These are phyloP conservation scores for Parascotia fuliginaria DNA, from an alignment of 2,888 invertebrate species.

Conservation along the genomic window DNA sequence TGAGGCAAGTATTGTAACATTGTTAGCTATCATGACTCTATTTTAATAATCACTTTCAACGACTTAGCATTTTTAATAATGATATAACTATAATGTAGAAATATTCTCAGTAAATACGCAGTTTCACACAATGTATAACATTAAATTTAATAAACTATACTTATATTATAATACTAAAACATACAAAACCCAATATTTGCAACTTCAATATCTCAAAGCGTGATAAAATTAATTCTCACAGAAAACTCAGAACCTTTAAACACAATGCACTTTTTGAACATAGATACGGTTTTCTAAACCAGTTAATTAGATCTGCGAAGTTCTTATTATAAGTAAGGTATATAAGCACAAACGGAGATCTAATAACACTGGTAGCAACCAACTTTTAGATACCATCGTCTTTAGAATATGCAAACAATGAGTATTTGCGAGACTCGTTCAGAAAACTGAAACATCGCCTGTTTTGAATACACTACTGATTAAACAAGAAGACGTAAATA, in stretches of 20 bases:
- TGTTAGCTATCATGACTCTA: too few relatives aligned
- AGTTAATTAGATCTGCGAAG: constrained; percentile 32
- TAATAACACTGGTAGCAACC: constrained; percentile 34
- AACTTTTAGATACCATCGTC: constrained; percentile 39
- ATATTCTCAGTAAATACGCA: too few relatives aligned
- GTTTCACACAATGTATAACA: too few relatives aligned
- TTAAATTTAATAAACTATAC: too few relatives aligned
- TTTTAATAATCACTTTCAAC: too few relatives aligned
- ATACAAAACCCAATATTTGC: not conserved
- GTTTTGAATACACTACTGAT: constrained; percentile 54
- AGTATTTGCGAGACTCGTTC: constrained; percentile 36
- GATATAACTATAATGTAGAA: too few relatives aligned
- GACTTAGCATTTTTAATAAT: too few relatives aligned
- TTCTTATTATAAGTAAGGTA: constrained; percentile 18
- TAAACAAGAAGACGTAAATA: constrained; percentile 39
- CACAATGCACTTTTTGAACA: constrained; percentile 25
- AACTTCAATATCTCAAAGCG: not conserved
- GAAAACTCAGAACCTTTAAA: constrained; percentile 26
- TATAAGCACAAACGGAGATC: constrained; percentile 33
- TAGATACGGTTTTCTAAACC: constrained; percentile 19
- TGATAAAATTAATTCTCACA: constrained; percentile 13
- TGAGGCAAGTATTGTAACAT: too few relatives aligned
- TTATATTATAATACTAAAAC: not conserved
- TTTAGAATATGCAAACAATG: constrained; percentile 57
- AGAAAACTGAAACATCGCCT: constrained; percentile 38